Conservation (phyloP, 2,113 vertebrate genomes). For the Mesoclemmys tuberculata region DNA sequence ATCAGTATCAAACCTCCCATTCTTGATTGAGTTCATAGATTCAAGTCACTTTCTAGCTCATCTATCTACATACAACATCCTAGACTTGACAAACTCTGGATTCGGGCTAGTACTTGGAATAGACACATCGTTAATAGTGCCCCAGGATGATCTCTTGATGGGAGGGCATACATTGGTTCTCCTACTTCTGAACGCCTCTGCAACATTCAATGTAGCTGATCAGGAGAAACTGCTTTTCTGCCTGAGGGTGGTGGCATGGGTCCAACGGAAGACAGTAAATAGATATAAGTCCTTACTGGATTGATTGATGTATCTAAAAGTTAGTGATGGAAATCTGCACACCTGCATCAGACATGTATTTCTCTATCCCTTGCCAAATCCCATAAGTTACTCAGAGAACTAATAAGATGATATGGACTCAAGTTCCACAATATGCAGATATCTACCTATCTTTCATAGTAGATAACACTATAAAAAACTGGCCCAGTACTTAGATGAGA, state of each 20-base stretch:
- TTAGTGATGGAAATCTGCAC: neutral
- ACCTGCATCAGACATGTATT: neutral
- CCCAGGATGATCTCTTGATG: neutral
- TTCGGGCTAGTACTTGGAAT: neutral
- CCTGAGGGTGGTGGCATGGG: neutral
- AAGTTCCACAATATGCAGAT: neutral
- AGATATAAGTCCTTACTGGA: neutral
- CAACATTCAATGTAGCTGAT: neutral
- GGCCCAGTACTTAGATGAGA: neutral
- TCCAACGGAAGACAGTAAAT: neutral
- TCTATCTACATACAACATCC: neutral
- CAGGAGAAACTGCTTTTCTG: neutral
- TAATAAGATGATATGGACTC: neutral
- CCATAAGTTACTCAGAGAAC: neutral
- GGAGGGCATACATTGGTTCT: fast-evolving
- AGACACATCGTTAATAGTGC: neutral
- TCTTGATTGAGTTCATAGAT: neutral
- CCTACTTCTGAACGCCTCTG: neutral
- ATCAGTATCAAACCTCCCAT: neutral
- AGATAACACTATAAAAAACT: neutral
- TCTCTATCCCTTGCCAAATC: neutral
- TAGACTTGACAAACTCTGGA: neutral
- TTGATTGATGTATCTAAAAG: neutral
- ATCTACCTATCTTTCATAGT: neutral
- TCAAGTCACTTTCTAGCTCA: neutral